phyloP scores from a whole-genome alignment of 2,797 vertebrate genomes.

The Centropyge bicolor region DNA sequence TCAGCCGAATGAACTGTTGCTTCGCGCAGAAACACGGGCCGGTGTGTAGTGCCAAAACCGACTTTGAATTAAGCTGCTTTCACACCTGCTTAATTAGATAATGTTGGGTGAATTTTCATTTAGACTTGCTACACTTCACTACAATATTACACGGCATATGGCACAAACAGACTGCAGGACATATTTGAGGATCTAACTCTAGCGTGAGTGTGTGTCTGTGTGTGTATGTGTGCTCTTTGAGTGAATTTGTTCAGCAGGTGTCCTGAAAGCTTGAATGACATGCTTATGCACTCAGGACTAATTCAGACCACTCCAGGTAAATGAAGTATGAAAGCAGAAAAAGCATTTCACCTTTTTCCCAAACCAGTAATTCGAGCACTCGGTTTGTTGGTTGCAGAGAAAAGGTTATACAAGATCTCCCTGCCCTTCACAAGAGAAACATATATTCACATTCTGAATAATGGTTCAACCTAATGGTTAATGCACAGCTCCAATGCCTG shows the following conservation, averaged over 20 bases:
- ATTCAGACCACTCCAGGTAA: slow-evolving; percentile 75
- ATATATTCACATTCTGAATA: background rate
- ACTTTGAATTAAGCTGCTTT: slow-evolving; percentile 70
- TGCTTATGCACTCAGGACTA: slow-evolving; percentile 74
- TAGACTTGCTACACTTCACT: slow-evolving; percentile 67
- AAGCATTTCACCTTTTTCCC: slow-evolving; percentile 42
- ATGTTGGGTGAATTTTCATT: slow-evolving; percentile 73
- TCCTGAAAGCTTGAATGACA: slow-evolving; percentile 74
- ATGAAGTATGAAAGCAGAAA: slow-evolving; percentile 69
- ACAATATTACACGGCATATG: slow-evolving; percentile 71
- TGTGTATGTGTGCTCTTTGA: slow-evolving; percentile 19
- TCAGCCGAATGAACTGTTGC: slow-evolving; percentile 45
- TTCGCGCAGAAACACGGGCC: slow-evolving; percentile 30
- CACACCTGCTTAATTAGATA: slow-evolving; percentile 80
- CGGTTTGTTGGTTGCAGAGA: slow-evolving; percentile 16
- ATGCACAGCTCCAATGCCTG: background rate
- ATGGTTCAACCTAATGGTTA: background rate
- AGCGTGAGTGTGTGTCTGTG: background rate
- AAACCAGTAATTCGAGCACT: slow-evolving; percentile 46
- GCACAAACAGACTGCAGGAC: slow-evolving; percentile 72
- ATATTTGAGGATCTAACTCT: slow-evolving; percentile 62
- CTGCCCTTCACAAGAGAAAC: slow-evolving; percentile 9
- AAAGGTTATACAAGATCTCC: slow-evolving; percentile 24
- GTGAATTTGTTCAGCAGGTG: slow-evolving; percentile 74
- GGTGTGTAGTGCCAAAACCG: slow-evolving; percentile 42